Conservation (phyloP, 2,113 vertebrate genomes). For the Odontophorus gujanensis region DNA sequence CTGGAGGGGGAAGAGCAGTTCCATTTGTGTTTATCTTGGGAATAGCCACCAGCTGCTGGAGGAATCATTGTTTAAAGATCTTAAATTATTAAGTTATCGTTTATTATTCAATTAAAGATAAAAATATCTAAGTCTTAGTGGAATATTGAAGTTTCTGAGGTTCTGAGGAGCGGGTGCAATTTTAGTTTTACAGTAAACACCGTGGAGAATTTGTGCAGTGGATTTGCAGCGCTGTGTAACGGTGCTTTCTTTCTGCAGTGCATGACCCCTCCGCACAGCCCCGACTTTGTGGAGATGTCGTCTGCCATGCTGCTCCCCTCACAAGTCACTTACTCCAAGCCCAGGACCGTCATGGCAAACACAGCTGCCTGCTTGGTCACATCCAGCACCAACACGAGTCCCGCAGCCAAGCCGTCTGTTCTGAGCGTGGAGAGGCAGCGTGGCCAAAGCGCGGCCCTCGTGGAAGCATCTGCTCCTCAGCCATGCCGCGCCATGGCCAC, state of each 20-base stretch:
- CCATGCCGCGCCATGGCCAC: conserved; percentile 84
- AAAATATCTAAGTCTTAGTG: background rate
- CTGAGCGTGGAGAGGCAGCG: conserved; percentile 34
- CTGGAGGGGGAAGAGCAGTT: background rate
- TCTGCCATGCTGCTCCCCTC: conserved; percentile 68
- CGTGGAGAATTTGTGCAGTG: background rate
- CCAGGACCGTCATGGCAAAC: conserved; percentile 45
- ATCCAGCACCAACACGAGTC: background rate
- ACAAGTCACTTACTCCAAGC: conserved; percentile 77
- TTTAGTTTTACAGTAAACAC: background rate
- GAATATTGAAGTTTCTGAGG: background rate
- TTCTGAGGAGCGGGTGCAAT: background rate
- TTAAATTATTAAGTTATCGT: too few relatives aligned
- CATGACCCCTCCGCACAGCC: conserved; percentile 97
- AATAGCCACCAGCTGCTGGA: background rate
- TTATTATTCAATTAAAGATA: too few relatives aligned
- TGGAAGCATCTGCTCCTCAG: conserved; percentile 30
- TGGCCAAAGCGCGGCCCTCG: conserved; percentile 10
- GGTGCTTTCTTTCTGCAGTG: conserved; percentile 80
- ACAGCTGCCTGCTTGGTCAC: conserved; percentile 51
- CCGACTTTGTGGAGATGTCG: conserved; percentile 85
- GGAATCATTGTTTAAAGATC: background rate
- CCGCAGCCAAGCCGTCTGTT: conserved; percentile 15
- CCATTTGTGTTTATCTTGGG: background rate
- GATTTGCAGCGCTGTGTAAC: background rate